These are phyloP conservation scores for Apostichopus leukothele DNA, from an alignment of 53 echinoderm and acorn worm species.

Conservation along the genomic window DNA sequence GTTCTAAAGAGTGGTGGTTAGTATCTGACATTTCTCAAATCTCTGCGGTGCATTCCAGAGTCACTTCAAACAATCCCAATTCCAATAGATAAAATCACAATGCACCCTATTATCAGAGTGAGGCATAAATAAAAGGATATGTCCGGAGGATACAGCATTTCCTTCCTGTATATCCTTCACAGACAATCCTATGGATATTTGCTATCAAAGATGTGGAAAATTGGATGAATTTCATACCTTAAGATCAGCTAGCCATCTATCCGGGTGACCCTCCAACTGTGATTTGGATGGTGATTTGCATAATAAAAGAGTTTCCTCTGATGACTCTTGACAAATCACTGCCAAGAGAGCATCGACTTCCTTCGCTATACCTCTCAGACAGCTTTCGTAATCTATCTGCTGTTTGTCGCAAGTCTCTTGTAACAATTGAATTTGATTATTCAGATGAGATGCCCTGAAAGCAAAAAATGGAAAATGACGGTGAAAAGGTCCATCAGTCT, in stretches of 20 bases:
- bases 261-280: slow-evolving; percentile 58
- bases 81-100: too few relatives aligned
- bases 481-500: background rate
- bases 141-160: too few relatives aligned
- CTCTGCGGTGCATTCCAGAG: too few relatives aligned
- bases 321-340: slow-evolving; percentile 14
- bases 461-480: background rate
- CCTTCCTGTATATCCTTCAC: too few relatives aligned
- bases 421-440: slow-evolving; percentile 49
- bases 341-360: slow-evolving; percentile 64
- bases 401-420: slow-evolving; percentile 53
- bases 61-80: too few relatives aligned
- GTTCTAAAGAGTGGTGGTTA: too few relatives aligned
- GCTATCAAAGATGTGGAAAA: background rate
- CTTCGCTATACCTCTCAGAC: slow-evolving; percentile 52
- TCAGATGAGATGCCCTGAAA: slow-evolving; percentile 57
- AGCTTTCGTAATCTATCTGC: slow-evolving; percentile 54
- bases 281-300: slow-evolving; percentile 52
- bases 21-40: too few relatives aligned
- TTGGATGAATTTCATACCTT: slow-evolving; percentile 49
- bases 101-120: too few relatives aligned
- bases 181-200: too few relatives aligned
- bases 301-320: slow-evolving; percentile 11
- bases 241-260: slow-evolving; percentile 72
- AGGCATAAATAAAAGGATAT: too few relatives aligned